Conservation (phyloP, 1,140 invertebrate genomes). For the Nebria ingens region DNA sequence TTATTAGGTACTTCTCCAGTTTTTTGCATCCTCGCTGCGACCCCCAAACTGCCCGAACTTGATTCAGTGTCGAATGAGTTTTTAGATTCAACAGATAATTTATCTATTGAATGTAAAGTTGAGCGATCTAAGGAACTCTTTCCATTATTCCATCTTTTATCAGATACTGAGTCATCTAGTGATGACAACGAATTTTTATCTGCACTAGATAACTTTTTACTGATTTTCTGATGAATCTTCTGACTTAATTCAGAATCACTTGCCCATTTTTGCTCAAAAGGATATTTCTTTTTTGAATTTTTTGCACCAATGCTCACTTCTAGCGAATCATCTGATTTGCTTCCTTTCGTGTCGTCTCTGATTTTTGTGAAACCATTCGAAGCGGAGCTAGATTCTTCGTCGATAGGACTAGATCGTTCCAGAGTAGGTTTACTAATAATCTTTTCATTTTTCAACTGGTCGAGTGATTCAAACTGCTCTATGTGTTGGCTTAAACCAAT, state of each 20-base stretch:
- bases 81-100: slow-evolving; percentile 45
- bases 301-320: slow-evolving; percentile 15
- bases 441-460: slow-evolving; percentile 27
- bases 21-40: slow-evolving; percentile 43
- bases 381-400: slow-evolving; percentile 32
- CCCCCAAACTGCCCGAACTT: slow-evolving; percentile 59
- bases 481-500: slow-evolving; percentile 64
- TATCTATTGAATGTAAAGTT: slow-evolving; percentile 25
- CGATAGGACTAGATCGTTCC: slow-evolving; percentile 32
- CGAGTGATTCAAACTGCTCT: slow-evolving; percentile 38
- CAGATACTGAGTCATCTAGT: slow-evolving; percentile 27
- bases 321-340: slow-evolving; percentile 14
- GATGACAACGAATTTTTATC: slow-evolving; percentile 30
- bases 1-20: slow-evolving; percentile 42
- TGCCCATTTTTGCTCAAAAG: slow-evolving; percentile 34
- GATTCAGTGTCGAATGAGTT: slow-evolving; percentile 59
- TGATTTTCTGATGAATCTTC: slow-evolving; percentile 28
- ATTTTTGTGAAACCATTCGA: slow-evolving; percentile 26
- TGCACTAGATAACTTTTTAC: slow-evolving; percentile 29
- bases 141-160: slow-evolving; percentile 22
- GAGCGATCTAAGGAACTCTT: slow-evolving; percentile 22
- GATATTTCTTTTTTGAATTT: slow-evolving; percentile 29
- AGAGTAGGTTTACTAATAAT: slow-evolving; percentile 28
- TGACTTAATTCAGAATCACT: slow-evolving; percentile 32
- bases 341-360: slow-evolving; percentile 21